Conservation (phyloP, 2,797 vertebrate species). For the Octomys mimax region DNA sequence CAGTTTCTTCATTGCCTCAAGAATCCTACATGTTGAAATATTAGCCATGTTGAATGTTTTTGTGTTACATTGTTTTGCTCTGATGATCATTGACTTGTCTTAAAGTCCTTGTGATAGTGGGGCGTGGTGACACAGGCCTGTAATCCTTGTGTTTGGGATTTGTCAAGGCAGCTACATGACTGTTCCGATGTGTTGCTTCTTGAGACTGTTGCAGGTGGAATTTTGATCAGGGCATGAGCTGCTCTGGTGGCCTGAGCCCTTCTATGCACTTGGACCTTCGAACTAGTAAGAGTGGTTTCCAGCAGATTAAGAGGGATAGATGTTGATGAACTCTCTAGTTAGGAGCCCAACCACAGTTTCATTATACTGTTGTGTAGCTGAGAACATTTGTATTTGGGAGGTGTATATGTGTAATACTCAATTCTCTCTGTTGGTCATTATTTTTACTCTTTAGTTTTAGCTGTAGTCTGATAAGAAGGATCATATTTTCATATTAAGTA, state of each 20-base stretch:
- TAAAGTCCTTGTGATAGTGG: neutral
- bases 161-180: neutral
- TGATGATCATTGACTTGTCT: neutral
- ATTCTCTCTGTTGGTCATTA: neutral
- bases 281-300: neutral
- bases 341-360: neutral
- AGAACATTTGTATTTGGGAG: neutral
- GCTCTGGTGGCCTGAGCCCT: neutral
- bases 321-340: neutral
- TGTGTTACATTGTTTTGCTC: neutral
- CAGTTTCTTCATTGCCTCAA: constrained; percentile 41
- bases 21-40: neutral
- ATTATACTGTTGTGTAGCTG: neutral
- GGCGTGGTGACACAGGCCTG: no score
- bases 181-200: neutral
- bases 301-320: neutral
- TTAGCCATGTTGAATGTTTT: neutral
- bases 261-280: neutral
- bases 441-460: constrained; percentile 18
- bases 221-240: neutral
- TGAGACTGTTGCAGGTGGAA: neutral
- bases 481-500: neutral
- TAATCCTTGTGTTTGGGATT: neutral
- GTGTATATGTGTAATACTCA: neutral
- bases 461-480: neutral